phyloP scores from a whole-genome alignment of 1,140 invertebrate species.

The Drosophila kurseongensis region DNA sequence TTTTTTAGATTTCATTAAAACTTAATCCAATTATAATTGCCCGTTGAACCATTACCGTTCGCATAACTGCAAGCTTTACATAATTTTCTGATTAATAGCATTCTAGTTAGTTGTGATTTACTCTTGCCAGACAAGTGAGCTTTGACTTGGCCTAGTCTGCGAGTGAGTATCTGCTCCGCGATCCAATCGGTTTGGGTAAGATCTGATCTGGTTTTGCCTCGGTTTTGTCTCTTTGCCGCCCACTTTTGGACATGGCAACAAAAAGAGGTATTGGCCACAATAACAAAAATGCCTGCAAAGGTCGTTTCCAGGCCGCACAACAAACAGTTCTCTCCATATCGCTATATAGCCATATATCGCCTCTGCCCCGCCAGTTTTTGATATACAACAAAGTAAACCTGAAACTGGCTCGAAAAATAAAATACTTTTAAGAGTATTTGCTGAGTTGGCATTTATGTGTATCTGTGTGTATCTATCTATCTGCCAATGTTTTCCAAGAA shows the following conservation, averaged over 20 bases:
- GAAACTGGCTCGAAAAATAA: conserved; percentile 42
- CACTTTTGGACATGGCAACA: conserved; percentile 37
- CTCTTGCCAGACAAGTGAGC: conserved; percentile 7
- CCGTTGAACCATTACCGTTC: background rate
- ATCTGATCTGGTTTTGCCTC: conserved; percentile 30
- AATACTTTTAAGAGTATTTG: conserved; percentile 44
- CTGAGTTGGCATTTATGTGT: conserved; percentile 55
- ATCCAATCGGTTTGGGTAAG: conserved; percentile 3
- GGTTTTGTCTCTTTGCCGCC: conserved; percentile 29
- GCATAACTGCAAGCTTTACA: conserved; percentile 4
- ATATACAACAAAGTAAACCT: conserved; percentile 40
- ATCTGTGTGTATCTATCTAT: conserved; percentile 8
- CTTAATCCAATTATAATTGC: background rate
- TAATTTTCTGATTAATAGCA: conserved; percentile 1
- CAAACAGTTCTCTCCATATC: conserved; percentile 14
- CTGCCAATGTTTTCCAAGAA: conserved; percentile 62
- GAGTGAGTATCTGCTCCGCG: background rate
- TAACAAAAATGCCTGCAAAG: conserved; percentile 51
- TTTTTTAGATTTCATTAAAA: background rate
- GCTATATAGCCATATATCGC: conserved; percentile 11
- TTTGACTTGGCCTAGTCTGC: conserved; percentile 29
- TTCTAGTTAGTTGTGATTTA: conserved; percentile 27
- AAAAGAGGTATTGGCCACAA: conserved; percentile 15
- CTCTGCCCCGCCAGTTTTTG: conserved; percentile 17
- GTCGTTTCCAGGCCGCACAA: conserved; percentile 44